phyloP scores from a whole-genome alignment of 2,113 vertebrate species.

The Parotia lawesii region DNA sequence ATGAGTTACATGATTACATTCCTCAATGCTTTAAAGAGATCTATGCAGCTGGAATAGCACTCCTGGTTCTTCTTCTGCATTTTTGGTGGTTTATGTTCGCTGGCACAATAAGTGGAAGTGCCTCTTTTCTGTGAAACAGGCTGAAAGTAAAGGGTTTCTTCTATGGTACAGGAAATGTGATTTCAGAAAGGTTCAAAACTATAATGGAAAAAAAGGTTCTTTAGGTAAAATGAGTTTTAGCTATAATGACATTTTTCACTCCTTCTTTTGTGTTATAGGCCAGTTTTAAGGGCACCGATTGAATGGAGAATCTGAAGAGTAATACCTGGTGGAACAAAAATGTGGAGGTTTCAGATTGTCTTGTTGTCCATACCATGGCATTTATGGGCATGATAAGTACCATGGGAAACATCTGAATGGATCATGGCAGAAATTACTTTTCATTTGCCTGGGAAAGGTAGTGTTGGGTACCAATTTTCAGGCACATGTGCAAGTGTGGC shows the following conservation, averaged over 20 bases:
- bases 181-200: neutral
- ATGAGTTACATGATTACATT: neutral
- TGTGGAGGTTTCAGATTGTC: neutral
- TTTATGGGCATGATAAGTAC: neutral
- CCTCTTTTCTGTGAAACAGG: neutral
- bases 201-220: neutral
- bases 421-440: neutral
- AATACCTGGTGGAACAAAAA: neutral
- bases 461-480: neutral
- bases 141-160: neutral
- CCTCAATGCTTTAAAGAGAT: neutral
- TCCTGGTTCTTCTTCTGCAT: neutral
- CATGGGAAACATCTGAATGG: neutral
- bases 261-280: neutral
- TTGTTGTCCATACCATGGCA: neutral
- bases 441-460: neutral
- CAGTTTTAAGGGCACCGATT: fast-evolving
- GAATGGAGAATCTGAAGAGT: neutral
- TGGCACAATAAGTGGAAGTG: neutral
- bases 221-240: neutral
- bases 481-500: neutral
- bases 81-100: neutral
- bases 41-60: neutral
- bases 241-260: neutral
- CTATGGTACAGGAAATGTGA: neutral